A percentile compares a stretch with the other conserved stretches of the same genome.
Conservation (phyloP, 2,888 invertebrate genomes). For the Zeuzera pyrina region DNA sequence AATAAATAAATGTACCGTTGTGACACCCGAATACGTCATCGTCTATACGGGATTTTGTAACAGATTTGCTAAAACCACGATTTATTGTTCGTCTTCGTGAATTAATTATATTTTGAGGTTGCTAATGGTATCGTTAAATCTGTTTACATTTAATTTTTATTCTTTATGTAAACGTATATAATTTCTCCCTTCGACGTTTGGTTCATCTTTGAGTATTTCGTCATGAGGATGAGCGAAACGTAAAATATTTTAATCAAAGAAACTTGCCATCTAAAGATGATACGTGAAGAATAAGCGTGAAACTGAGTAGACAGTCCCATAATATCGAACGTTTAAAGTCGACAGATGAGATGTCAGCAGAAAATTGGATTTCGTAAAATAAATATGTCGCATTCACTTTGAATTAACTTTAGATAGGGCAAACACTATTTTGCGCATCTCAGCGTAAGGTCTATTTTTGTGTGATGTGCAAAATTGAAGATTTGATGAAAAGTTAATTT, state of each 20-base stretch:
- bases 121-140: too few species aligned
- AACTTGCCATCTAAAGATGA: constrained; percentile 30
- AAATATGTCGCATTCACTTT: constrained; percentile 67
- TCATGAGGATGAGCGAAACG: too few species aligned
- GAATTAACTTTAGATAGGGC: constrained; percentile 26
- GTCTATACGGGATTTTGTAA: constrained; percentile 22
- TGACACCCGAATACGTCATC: constrained; percentile 61
- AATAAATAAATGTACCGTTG: constrained; percentile 65
- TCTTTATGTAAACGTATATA: too few species aligned
- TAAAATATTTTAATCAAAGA: too few species aligned
- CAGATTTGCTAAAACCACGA: too few species aligned
- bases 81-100: too few species aligned
- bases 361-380: constrained; percentile 73
- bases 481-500: constrained; percentile 58
- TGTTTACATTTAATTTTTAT: too few species aligned
- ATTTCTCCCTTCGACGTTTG: too few species aligned
- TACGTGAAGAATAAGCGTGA: constrained; percentile 54
- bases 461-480: constrained; percentile 10
- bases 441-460: constrained; percentile 23
- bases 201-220: too few species aligned
- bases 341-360: constrained; percentile 72
- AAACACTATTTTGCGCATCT: constrained; percentile 22
- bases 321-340: constrained; percentile 64
- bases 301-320: constrained; percentile 59
- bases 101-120: too few species aligned